Evolutionary conservation across 2,797 vertebrate genomes (phyloP), one percentile per base, ranked within the genome.

Genomic region (Cheirogaleus major): DNA sequence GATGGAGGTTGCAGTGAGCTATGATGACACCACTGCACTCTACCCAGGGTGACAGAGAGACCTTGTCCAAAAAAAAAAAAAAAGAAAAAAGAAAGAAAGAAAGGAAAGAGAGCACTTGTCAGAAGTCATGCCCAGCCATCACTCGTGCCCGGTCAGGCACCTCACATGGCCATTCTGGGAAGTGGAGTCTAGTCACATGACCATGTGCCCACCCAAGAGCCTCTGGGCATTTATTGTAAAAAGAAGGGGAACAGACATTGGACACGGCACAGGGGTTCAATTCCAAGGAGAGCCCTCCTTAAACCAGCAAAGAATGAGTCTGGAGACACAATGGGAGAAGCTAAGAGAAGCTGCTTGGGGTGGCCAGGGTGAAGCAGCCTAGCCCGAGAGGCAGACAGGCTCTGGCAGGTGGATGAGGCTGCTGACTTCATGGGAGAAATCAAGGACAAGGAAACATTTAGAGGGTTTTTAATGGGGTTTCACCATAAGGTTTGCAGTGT

Each of bases 71-170:
- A 59, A 25, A 59, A 50, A 52, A 10, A 57, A 55, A 52, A 17
- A 20, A 52, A 52, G 17, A 52, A 52, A 18, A 52, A 1, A 12
- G 59, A 27, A 61, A 30, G 27, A 52, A 5, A 5, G 25, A 30
- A 61, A 61, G 59, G 18, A 52, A 52, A 52, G 50, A 38, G 30
- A 52, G 55, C 35, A 8, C 12, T 18, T 81, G 32, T 70, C 6
- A 27, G 82, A 73, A 75, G 73, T 30, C 14, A 38, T 10, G 63
- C 18, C 41, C 45, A 18, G 0, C 1, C 45, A 23, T 17, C 20
- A 4, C 72, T 55, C 12, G 0, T 63, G 20, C 25, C 27, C 32
- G 35, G 1, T 23, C 0, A 8, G 35, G 22, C 4, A 0, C 43
- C 23, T 11, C 30, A 20, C 17, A 35, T 0, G 27, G 27, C 69